phyloP scores from a whole-genome alignment of 2,797 vertebrate genomes.

The Anguilla obscura region DNA sequence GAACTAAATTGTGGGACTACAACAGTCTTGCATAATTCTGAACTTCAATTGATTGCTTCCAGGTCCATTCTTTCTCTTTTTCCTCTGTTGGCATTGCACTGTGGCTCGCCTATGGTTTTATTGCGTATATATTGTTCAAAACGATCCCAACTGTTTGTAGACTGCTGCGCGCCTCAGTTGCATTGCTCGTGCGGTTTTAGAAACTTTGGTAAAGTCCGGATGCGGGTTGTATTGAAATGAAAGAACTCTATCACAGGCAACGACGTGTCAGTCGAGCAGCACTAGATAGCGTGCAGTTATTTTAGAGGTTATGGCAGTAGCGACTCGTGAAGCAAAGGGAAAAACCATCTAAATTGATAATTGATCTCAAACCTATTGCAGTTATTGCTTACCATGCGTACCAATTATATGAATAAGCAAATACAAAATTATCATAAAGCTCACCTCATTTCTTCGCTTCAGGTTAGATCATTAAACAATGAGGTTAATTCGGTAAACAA shows the following conservation, averaged over 20 bases:
- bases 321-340: slow-evolving; percentile 37
- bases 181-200: slow-evolving; percentile 92
- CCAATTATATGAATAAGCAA: neutral
- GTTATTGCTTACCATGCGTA: neutral
- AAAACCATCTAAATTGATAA: slow-evolving; percentile 7
- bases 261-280: slow-evolving; percentile 45
- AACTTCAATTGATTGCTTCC: neutral
- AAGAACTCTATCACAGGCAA: slow-evolving; percentile 64
- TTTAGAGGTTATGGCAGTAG: slow-evolving; percentile 63
- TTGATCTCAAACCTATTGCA: neutral
- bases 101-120: slow-evolving; percentile 74
- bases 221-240: slow-evolving; percentile 84
- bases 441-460: neutral
- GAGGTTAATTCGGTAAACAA: neutral
- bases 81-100: slow-evolving; percentile 38
- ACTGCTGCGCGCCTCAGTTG: slow-evolving; percentile 96
- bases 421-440: neutral
- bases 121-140: slow-evolving; percentile 91
- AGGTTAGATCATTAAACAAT: neutral
- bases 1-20: neutral
- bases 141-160: slow-evolving; percentile 99
- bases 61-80: slow-evolving; percentile 27
- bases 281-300: slow-evolving; percentile 58
- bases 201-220: slow-evolving; percentile 91
- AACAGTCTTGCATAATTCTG: neutral